A percentile compares a stretch with the other conserved stretches of the same genome.
These are phyloP conservation scores for Lampris incognitus DNA, from an alignment of 2,113 vertebrate genomes.

Conservation along the genomic window DNA sequence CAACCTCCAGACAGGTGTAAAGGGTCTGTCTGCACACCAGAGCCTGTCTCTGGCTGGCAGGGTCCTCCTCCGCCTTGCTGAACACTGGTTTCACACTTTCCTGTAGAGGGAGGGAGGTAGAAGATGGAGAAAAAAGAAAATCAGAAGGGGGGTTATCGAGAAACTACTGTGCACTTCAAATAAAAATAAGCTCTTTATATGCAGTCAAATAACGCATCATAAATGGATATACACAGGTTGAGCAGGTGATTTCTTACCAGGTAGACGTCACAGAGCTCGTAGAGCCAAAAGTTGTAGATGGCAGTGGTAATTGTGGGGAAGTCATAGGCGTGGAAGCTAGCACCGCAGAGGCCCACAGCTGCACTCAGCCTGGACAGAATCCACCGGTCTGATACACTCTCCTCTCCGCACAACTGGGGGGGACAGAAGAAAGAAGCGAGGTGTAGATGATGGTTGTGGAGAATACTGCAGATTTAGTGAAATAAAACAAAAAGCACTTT, in stretches of 20 bases:
- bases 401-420: constrained; percentile 80
- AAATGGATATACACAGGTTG: background rate
- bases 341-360: constrained; percentile 83
- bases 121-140: background rate
- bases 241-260: constrained; percentile 76
- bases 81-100: constrained; percentile 91
- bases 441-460: background rate
- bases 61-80: constrained; percentile 69
- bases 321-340: constrained; percentile 87
- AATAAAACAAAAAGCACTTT: background rate
- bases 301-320: constrained; percentile 88
- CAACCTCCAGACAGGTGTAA: constrained; percentile 89
- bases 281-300: constrained; percentile 94
- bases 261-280: constrained; percentile 93
- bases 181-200: background rate
- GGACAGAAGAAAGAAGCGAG: background rate
- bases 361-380: constrained; percentile 87
- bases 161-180: background rate
- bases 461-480: background rate
- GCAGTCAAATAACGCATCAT: no score
- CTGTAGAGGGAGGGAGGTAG: constrained; percentile 60
- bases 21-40: constrained; percentile 86
- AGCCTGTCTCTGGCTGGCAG: constrained; percentile 59
- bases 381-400: constrained; percentile 88
- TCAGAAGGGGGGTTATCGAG: background rate